Evolutionary conservation across 2,113 vertebrate genomes (phyloP).

Genomic region (Thymallus thymallus): DNA sequence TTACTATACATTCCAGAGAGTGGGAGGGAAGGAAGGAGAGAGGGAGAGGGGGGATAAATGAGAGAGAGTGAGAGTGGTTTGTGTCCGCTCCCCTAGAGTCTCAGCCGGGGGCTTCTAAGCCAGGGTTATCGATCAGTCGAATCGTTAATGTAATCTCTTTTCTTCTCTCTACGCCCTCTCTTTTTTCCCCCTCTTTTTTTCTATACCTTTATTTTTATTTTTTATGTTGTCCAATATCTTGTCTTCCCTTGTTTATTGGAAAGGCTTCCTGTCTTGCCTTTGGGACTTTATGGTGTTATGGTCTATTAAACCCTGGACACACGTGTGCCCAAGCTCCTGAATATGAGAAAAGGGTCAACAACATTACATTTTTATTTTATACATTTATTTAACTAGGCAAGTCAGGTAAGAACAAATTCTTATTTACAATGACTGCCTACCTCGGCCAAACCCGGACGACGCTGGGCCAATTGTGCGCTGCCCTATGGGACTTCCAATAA

Average conservation of each 20-base stretch:
- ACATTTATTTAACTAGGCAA: too few relatives aligned
- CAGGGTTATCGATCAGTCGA: conserved; percentile 39
- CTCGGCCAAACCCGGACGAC: too few relatives aligned
- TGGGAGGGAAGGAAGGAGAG: conserved; percentile 25
- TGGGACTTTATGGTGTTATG: conserved; percentile 4
- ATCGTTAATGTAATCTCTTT: conserved; percentile 22
- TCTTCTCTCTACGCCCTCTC: too few relatives aligned
- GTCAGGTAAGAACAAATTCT: too few relatives aligned
- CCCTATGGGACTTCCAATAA: too few relatives aligned
- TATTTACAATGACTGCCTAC: too few relatives aligned
- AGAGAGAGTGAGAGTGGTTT: conserved; percentile 12
- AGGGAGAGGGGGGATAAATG: neutral
- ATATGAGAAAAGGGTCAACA: conserved; percentile 7
- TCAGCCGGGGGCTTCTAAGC: conserved; percentile 28
- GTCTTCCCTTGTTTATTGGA: neutral
- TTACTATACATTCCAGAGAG: conserved; percentile 38
- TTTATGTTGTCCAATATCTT: neutral
- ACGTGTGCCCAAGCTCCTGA: neutral
- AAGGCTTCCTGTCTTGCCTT: neutral
- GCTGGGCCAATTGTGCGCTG: too few relatives aligned
- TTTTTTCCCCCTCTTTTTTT: neutral
- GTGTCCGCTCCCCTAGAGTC: conserved; percentile 14
- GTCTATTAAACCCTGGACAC: neutral
- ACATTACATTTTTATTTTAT: too few relatives aligned
- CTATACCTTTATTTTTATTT: neutral